Evolutionary conservation across 2,113 vertebrate species (phyloP), one percentile per base, ranked within the genome.

Genomic region (Erythrocercus mccallii): DNA sequence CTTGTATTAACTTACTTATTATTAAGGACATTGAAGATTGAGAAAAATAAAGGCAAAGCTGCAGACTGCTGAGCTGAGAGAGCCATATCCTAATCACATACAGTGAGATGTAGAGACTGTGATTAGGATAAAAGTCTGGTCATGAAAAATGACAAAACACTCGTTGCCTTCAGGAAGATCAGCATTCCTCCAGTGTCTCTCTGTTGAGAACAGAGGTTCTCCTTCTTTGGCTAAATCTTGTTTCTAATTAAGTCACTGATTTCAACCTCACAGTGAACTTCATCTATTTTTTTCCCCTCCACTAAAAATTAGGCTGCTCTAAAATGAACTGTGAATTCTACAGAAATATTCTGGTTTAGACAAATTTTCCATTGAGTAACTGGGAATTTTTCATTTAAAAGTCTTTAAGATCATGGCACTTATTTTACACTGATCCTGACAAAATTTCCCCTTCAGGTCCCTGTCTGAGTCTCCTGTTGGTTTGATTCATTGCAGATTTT

Each of bases 401-500:
- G 13, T 17, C 31, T 82, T 31, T 51, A 38, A 45, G 65, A 44
- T n/a, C 0, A 0, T 64, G 74, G 57, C 62, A 53, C n/a, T 53
- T 45, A 74, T 88, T 92, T 94, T 69, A 57, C 30, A 17, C 23
- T 23, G 33, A 22, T 65, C 25, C 61, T 90, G 40, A 42, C 61
- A 88, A 80, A 90, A 85, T 77, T 57, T 57, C 61, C 71, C 71
- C 71, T 82, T 82, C 85, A 65, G 70, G n/a, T 22, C 35, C 3
- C 1, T 65, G 28, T 74, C 78, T 37, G 62, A 82, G 74, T n/a
- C 58, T 85, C 48, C 66, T 17, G 5, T 53, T 91, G 33, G 22
- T 57, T 82, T 94, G 92, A 92, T 65, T 92, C 62, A 79, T 53
- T 88, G 79, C 79, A 72, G 81, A 82, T 79, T 91, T 93, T 61